phyloP scores from a whole-genome alignment of 2,888 invertebrate genomes.

The Napeogenes inachia region DNA sequence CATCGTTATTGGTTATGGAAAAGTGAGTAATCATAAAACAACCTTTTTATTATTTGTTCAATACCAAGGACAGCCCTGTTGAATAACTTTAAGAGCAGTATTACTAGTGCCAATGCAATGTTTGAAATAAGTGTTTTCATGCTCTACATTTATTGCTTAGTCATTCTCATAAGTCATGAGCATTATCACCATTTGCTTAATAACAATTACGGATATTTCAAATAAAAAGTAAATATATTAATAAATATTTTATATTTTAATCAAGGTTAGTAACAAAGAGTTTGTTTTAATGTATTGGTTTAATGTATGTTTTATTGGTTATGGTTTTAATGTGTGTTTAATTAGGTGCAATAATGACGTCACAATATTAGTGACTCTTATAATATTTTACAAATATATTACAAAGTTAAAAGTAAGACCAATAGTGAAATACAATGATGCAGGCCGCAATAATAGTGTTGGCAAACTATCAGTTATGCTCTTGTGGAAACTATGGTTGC shows the following conservation, averaged over 20 bases:
- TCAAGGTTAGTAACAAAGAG: slow-evolving; percentile 9
- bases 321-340: too few species aligned
- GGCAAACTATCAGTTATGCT: too few species aligned
- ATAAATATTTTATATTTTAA: too few species aligned
- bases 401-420: too few species aligned
- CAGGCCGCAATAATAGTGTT: too few species aligned
- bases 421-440: too few species aligned
- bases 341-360: too few species aligned
- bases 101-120: not conserved
- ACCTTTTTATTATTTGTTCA: not conserved
- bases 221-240: too few species aligned
- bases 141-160: not conserved
- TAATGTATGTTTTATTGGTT: slow-evolving; percentile 2
- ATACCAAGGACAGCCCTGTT: not conserved
- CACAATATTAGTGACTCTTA: too few species aligned
- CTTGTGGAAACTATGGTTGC: too few species aligned
- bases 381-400: too few species aligned
- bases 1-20: slow-evolving; percentile 7
- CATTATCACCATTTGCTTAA: not conserved
- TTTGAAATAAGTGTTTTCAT: not conserved
- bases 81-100: not conserved
- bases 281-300: slow-evolving; percentile 4
- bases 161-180: not conserved
- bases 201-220: too few species aligned
- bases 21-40: not conserved